Base-by-base conservation (phyloP, 1,140 invertebrate genomes). In the Nymphalis io region DNA sequence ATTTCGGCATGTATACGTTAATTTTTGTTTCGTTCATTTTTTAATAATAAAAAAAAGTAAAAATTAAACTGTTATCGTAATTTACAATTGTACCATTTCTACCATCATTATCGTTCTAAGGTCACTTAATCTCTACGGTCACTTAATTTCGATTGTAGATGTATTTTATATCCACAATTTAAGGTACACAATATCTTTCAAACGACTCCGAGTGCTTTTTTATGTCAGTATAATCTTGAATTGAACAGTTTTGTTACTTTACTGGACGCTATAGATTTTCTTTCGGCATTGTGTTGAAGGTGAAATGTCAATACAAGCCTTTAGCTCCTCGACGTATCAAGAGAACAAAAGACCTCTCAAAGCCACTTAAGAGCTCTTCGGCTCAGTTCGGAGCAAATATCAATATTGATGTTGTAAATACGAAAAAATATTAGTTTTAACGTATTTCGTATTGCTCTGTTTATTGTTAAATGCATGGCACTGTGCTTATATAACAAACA, bases 381-480 rank as follows among this genome's bases (percentile, higher is more conserved):
- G 61, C 55, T 65, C 57, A 58, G 59, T 68, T 68, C 67, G 27
- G 38, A 33, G 61, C 57, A 70, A 70, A 70, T 64, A 70, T 60
- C 68, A 70, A 70, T 70, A 70, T 70, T 70, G 68, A 64, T 55
- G 55, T 70, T 60, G 67, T 68, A 68, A 68, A 68, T 57, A 68
- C 51, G 39, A 38, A 55, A 68, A 62, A 68, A 62, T 62, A 68
- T 68, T 62, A 68, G 59, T 61, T 60, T 61, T 61, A 60, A 18
- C 10, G 12, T 27, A 11, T 51, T 20, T 55, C 20, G 20, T 55
- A 2, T 55, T 13, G 13, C 3, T 55, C 21, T 23, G 5, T 55
- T 27, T 21, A 11, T 53, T 20, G 6, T 27, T 20, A 21, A 55
- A 15, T 55, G 46, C 40, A 23, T 4, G 6, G 11, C 20, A 27